Base-by-base conservation (phyloP, 1,140 invertebrate species). In the Chlorops oryzae region DNA sequence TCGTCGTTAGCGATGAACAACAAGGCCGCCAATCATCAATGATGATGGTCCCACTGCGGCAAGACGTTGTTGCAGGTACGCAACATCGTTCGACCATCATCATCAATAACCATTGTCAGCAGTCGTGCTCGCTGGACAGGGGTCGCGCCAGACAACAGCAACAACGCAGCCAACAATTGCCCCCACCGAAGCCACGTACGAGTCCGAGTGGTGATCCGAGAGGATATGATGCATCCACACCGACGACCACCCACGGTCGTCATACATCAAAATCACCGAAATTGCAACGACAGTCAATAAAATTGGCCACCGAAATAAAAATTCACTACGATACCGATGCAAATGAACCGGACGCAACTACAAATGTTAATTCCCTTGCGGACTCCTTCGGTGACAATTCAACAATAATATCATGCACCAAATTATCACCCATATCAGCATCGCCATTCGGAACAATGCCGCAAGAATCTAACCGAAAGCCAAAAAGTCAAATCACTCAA, bases 231-330 rank as follows among this genome's bases (percentile, higher is more conserved):
- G 2, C 40, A 42, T 24, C 23, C 2, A 3, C 23, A 43, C 24
- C 23, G n/a, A 27, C 23, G 23, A 28, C 25, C 13, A 45, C 34
- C 15, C 17, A 28, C 34, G 25, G 34, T 21, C 18, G 34, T 10
- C 42, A 20, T 12, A 35, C 24, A n/a, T 47, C 45, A 44, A 44
- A 25, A 6, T 44, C 42, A 27, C 61, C 65, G 1, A 59, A 58
- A 5, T 50, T 68, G 35, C 64, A 68, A 21, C 52, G 65, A 7
- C 55, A 65, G 18, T 58, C 59, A 53, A 67, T 68, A 17, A 67
- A 67, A 47, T 46, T 68, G 52, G 62, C 61, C 53, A 68, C 65
- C 6, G 65, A 68, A 53, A 58, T 68, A 22, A 61, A 59, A 51
- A 68, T 68, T 42, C 56, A 55, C 49, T 68, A 66, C 27, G 59